Evolutionary conservation across 1,140 invertebrate species (phyloP).

Genomic region (Drosophila nannoptera): DNA sequence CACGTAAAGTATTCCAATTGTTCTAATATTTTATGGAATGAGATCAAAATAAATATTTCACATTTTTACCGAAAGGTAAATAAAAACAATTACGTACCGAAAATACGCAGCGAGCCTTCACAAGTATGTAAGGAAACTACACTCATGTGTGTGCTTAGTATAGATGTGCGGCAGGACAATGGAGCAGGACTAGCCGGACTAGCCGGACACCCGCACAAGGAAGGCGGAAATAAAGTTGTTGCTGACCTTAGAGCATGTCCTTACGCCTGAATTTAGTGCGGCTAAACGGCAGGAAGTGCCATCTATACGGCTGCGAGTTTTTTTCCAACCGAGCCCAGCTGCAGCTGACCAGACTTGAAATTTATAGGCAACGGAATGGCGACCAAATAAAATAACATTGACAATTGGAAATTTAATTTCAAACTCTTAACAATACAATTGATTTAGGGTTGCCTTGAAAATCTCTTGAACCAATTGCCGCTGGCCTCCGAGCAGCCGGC

Average conservation of each 20-base stretch:
- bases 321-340: conserved; percentile 19
- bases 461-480: conserved; percentile 18
- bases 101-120: conserved; percentile 3
- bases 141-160: too few relatives aligned
- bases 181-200: conserved; percentile 31
- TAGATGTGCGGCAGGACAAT: conserved; percentile 35
- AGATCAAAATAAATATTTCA: conserved; percentile 42
- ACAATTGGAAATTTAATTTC: conserved; percentile 68
- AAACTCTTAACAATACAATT: conserved; percentile 53
- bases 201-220: conserved; percentile 34
- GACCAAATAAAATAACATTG: conserved; percentile 69
- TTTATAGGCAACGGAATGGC: conserved; percentile 61
- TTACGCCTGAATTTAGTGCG: conserved; percentile 50
- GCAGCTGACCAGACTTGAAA: conserved; percentile 36
- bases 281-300: conserved; percentile 23
- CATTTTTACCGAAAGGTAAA: conserved; percentile 38
- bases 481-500: background rate
- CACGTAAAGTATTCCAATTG: conserved; percentile 39
- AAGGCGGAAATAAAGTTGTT: conserved; percentile 66
- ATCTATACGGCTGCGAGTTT: conserved; percentile 33
- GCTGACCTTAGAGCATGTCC: conserved; percentile 17
- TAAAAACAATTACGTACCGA: conserved; percentile 52
- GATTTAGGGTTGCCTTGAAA: conserved; percentile 43
- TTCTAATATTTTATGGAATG: conserved; percentile 38
- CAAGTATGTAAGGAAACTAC: conserved; percentile 1